Evolutionary conservation across 1,140 invertebrate species (phyloP).

Genomic region (Sitophilus oryzae): DNA sequence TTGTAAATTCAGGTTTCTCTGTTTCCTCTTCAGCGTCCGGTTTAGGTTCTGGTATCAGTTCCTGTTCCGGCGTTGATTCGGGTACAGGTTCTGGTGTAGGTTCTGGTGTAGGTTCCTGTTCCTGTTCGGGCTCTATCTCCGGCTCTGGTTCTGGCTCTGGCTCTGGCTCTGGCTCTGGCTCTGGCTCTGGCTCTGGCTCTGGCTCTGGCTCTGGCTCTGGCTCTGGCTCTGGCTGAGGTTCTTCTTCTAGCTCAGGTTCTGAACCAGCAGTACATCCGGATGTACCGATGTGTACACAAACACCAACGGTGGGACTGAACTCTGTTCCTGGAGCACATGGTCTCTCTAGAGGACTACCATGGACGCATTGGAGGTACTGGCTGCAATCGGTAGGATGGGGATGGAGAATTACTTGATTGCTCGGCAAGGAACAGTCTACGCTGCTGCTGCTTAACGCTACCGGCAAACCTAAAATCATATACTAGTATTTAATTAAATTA

Average conservation of each 20-base stretch:
- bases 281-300: constrained; percentile 2
- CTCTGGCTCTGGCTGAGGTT: not conserved
- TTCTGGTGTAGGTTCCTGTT: not conserved
- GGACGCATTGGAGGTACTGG: constrained; percentile 13
- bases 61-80: not conserved
- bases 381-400: constrained; percentile 8
- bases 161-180: not conserved
- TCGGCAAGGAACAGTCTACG: not conserved
- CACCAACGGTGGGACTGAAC: constrained; percentile 6
- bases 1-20: not conserved
- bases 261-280: constrained; percentile 3
- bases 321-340: constrained; percentile 15
- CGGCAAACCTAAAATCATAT: no score
- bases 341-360: constrained; percentile 7
- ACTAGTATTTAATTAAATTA: no score
- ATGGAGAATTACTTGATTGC: constrained; percentile 9
- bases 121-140: not conserved
- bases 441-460: not conserved
- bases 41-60: not conserved
- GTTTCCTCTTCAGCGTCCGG: not conserved
- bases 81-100: not conserved
- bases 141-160: not conserved
- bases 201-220: not conserved
- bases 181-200: not conserved
- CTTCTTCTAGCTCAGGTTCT: not conserved